Evolutionary conservation across 2,113 vertebrate genomes (phyloP), one percentile per base, ranked within the genome.

Genomic region (Rhabdornis inornatus): DNA sequence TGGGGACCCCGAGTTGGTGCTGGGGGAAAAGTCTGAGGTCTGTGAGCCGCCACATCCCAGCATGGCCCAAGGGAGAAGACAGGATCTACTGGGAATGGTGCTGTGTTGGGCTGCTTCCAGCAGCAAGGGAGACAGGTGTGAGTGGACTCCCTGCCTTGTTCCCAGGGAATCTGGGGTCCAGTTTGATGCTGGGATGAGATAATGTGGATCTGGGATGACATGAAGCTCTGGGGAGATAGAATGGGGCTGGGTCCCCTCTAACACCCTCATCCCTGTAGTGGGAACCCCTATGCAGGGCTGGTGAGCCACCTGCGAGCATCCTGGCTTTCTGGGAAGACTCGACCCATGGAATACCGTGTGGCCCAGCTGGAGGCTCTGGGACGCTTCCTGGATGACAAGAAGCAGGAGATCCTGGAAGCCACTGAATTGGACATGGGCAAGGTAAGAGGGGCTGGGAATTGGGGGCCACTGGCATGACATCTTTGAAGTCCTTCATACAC

Each of bases 351-450:
- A 71, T 99, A 99, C 52, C 97, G 99, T 0, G 18, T 63, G 2
- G 60, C 96, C 1, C 99, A 99, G 96, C 98, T 99, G 50, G 79
- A 92, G 63, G 97, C 96, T 13, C 95, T 99, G 60, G 90, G 97
- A 37, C 87, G 95, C 25, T 97, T 99, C 92, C 59, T 99, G 53
- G 91, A 92, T 7, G 99, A 99, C 4, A 98, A 99, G 33, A 98
- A 98, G 96, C 30, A 97, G 31, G 96, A 65, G 42, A 97, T 99
- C 68, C 19, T 98, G 39, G 90, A 98, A 2, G 98, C 98, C 1
- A 85, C 98, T 21, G 97, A 98, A 24, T 63, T 95, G 76, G 99
- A 99, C 74, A 96, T 99, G 17, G 91, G 78, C 55, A 99, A 99
- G 99, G 99, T 99, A 94, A 94, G 86, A 76, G 31, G 33, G 17